These are phyloP conservation scores for Spodoptera exigua DNA, from an alignment of 2,888 invertebrate genomes.

Conservation along the genomic window DNA sequence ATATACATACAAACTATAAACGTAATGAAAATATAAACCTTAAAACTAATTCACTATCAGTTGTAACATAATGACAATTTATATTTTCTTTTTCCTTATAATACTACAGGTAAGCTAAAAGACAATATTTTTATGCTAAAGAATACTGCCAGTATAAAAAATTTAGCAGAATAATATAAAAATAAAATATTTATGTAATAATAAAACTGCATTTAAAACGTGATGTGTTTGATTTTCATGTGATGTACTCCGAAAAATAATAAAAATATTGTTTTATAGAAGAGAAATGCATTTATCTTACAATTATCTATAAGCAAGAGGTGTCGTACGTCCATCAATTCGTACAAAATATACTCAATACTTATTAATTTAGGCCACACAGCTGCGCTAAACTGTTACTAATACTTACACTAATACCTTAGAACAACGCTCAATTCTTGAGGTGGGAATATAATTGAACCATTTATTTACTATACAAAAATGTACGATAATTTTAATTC, in stretches of 20 bases:
- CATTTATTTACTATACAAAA: constrained; percentile 18
- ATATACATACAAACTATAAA: constrained; percentile 48
- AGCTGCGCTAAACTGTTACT: constrained; percentile 40
- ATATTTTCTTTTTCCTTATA: constrained; percentile 27
- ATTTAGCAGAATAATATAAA: constrained; percentile 18
- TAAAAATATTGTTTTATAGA: constrained; percentile 11
- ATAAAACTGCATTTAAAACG: constrained; percentile 32
- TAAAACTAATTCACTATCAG: constrained; percentile 35
- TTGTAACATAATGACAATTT: constrained; percentile 25
- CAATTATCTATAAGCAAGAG: constrained; percentile 42
- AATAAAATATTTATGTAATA: constrained; percentile 8
- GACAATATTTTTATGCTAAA: constrained; percentile 16
- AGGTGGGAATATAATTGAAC: constrained; percentile 62
- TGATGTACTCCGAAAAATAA: constrained; percentile 46
- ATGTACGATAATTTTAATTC: constrained; percentile 19
- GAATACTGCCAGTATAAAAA: constrained; percentile 28
- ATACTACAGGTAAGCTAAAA: constrained; percentile 13
- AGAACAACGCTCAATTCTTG: constrained; percentile 46
- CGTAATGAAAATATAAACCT: constrained; percentile 29
- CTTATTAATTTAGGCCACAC: constrained; percentile 58
- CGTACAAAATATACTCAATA: constrained; percentile 54
- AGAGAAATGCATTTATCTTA: constrained; percentile 40
- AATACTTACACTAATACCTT: constrained; percentile 44
- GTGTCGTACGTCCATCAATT: constrained; percentile 49
- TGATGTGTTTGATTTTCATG: constrained; percentile 42